Evolutionary conservation across 2,113 vertebrate species (phyloP).

Genomic region (Halcyon malimbica): DNA sequence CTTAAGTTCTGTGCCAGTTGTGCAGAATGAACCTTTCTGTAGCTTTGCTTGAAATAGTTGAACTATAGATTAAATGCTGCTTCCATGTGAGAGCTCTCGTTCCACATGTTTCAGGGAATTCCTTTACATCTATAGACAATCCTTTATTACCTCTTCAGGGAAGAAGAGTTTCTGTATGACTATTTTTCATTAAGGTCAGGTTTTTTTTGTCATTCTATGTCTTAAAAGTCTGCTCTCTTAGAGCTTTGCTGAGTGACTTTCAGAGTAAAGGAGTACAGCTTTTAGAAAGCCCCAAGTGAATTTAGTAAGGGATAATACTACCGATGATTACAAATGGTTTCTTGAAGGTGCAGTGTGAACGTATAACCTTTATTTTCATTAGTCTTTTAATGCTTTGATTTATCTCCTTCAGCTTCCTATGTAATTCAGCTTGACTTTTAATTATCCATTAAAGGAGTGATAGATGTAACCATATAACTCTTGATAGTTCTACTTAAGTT

Average conservation of each 20-base stretch:
- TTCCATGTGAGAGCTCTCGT: background rate
- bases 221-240: background rate
- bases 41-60: background rate
- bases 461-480: background rate
- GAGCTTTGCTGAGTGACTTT: background rate
- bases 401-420: background rate
- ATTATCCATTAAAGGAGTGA: background rate
- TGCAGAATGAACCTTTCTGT: background rate
- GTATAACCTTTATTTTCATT: conserved; percentile 36
- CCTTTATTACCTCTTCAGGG: background rate
- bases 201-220: background rate
- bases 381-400: background rate
- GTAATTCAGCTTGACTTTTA: conserved; percentile 29
- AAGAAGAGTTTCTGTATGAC: background rate
- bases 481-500: background rate
- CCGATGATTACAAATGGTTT: background rate
- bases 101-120: background rate
- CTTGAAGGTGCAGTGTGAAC: background rate
- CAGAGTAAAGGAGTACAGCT: background rate
- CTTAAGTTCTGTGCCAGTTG: background rate
- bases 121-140: background rate
- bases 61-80: background rate
- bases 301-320: background rate
- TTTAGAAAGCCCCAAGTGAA: background rate
- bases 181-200: background rate